These are phyloP conservation scores for Actinopyga echinites DNA, from an alignment of 53 echinoderm and acorn worm genomes.

Conservation along the genomic window DNA sequence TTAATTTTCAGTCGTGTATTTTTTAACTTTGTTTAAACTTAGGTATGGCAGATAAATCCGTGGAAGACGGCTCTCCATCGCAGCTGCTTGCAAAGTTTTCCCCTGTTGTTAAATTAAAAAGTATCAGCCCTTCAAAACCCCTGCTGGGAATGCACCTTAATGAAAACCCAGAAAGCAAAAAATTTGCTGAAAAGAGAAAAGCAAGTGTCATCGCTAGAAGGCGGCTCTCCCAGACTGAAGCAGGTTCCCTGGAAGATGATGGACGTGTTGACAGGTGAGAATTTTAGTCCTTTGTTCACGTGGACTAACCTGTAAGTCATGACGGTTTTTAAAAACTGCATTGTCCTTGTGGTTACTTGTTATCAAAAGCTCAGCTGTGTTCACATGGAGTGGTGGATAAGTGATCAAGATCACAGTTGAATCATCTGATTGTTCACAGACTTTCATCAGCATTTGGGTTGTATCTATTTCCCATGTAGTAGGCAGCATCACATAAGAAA, in stretches of 20 bases:
- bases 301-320: too few species aligned
- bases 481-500: too few species aligned
- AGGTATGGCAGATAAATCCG: neutral
- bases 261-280: constrained; percentile 12
- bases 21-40: neutral
- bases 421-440: too few species aligned
- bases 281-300: too few species aligned
- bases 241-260: neutral
- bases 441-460: too few species aligned
- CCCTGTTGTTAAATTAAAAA: constrained; percentile 66
- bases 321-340: too few species aligned
- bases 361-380: too few species aligned
- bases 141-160: neutral
- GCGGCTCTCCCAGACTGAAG: constrained; percentile 71
- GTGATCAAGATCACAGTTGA: too few species aligned
- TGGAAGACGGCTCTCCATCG: neutral
- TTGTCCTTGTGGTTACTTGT: too few species aligned
- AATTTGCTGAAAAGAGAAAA: constrained; percentile 51
- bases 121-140: constrained; percentile 19
- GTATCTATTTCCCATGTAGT: too few species aligned
- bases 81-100: constrained; percentile 48
- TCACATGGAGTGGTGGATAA: too few species aligned
- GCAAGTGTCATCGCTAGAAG: constrained; percentile 64
- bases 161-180: neutral
- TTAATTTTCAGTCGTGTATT: too few species aligned